Conservation (phyloP, 2,888 invertebrate genomes). For the Andricus curvator region DNA sequence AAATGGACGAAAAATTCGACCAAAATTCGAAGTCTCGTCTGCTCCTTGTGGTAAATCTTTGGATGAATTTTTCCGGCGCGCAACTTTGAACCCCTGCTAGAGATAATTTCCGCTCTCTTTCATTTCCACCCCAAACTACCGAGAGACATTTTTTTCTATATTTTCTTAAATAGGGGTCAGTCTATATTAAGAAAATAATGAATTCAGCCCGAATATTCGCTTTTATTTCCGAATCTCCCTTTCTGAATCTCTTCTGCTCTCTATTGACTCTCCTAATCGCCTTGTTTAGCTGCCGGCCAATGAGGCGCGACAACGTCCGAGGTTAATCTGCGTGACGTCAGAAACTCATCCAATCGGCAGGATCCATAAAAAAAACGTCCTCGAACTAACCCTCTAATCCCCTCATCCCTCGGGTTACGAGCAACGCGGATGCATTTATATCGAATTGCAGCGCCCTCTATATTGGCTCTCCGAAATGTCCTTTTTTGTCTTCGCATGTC, state of each 20-base stretch:
- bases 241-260: constrained; percentile 3
- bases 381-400: constrained; percentile 68
- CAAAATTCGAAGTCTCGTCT: too few species aligned
- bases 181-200: constrained; percentile 39
- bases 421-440: constrained; percentile 72
- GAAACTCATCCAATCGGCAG: constrained; percentile 59
- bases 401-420: constrained; percentile 65
- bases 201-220: constrained; percentile 1
- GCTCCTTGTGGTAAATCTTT: too few species aligned
- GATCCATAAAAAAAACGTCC: constrained; percentile 58
- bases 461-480: too few species aligned
- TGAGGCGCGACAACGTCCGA: constrained; percentile 40
- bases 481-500: constrained; percentile 74
- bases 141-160: not conserved
- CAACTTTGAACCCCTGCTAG: not conserved
- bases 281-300: constrained; percentile 40
- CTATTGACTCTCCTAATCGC: constrained; percentile 37
- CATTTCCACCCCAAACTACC: constrained; percentile 11
- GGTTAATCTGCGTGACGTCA: constrained; percentile 64
- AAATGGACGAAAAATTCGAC: too few species aligned
- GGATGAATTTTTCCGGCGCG: not conserved
- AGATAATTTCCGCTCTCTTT: not conserved
- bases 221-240: constrained; percentile 10
- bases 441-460: constrained; percentile 68
- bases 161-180: constrained; percentile 38